These are phyloP conservation scores for Zenarchopterus dispar DNA, from an alignment of 2,797 vertebrate species.

Conservation along the genomic window DNA sequence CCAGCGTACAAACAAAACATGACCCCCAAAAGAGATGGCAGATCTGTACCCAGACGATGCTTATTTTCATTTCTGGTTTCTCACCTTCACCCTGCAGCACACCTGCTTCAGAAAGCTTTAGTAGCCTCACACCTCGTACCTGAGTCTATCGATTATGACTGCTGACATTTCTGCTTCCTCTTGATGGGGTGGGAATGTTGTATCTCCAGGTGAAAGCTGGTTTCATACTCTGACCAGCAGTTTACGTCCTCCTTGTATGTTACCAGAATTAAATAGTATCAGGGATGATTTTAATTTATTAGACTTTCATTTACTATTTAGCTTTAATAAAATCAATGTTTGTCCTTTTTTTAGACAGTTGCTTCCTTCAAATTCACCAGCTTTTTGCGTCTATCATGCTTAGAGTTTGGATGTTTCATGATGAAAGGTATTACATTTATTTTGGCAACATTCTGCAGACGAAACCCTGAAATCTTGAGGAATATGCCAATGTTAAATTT, in stretches of 20 bases:
- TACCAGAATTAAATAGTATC: background rate
- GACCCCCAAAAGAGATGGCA: constrained; percentile 27
- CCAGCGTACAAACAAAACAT: background rate
- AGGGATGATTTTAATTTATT: background rate
- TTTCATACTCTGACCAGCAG: background rate
- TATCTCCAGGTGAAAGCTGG: constrained; percentile 21
- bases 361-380: too few species aligned
- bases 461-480: too few species aligned
- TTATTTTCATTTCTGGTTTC: constrained; percentile 44
- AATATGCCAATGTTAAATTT: background rate
- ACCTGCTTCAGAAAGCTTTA: constrained; percentile 51
- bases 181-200: constrained; percentile 30
- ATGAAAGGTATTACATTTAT: too few species aligned
- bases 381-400: background rate
- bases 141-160: constrained; percentile 68
- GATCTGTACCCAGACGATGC: constrained; percentile 27
- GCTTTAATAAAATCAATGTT: too few species aligned
- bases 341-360: too few species aligned
- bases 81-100: constrained; percentile 51
- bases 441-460: too few species aligned
- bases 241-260: background rate
- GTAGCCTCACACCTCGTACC: constrained; percentile 27
- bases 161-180: constrained; percentile 65
- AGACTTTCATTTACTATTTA: background rate
- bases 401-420: too few species aligned